Percentiles rank a stretch among this genome's conserved stretches.
Evolutionary conservation across 1,140 invertebrate genomes (phyloP).

Genomic region (Dendrolimus punctatus): DNA sequence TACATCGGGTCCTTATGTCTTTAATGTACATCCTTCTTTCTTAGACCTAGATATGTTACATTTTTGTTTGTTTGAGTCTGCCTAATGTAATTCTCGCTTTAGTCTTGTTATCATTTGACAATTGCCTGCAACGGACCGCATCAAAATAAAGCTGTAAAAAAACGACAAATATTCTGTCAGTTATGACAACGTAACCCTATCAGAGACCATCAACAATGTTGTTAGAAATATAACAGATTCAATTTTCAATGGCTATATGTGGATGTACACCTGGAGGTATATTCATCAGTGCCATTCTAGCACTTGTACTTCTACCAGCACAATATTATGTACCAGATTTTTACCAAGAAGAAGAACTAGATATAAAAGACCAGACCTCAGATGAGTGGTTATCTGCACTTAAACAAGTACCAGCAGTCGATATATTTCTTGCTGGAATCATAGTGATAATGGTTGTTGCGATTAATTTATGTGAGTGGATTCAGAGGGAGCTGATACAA

Average conservation of each 20-base stretch:
- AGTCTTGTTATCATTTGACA: too few species aligned
- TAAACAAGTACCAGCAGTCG: conserved; percentile 26
- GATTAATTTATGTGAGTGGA: conserved; percentile 50
- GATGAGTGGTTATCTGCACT: conserved; percentile 4
- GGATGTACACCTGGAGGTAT: conserved; percentile 37
- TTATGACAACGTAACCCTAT: too few species aligned
- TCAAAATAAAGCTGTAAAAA: too few species aligned
- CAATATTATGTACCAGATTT: conserved; percentile 48
- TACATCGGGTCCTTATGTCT: too few species aligned
- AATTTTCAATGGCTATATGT: conserved; percentile 33
- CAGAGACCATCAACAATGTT: too few species aligned
- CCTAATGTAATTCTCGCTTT: too few species aligned
- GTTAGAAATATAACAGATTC: too few species aligned
- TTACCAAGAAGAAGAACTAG: conserved; percentile 7
- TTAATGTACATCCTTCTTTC: too few species aligned
- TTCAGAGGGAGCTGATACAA: conserved; percentile 59
- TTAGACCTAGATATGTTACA: too few species aligned
- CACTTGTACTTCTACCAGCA: conserved; percentile 40
- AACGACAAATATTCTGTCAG: too few species aligned
- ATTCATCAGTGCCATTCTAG: conserved; percentile 34
- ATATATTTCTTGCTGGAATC: conserved; percentile 30
- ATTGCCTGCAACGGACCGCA: too few species aligned
- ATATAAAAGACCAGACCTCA: conserved; percentile 10
- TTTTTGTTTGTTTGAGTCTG: too few species aligned
- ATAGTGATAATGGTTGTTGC: conserved; percentile 30